Base-by-base conservation (phyloP, 2,888 invertebrate species). In the Papilio demoleus region DNA sequence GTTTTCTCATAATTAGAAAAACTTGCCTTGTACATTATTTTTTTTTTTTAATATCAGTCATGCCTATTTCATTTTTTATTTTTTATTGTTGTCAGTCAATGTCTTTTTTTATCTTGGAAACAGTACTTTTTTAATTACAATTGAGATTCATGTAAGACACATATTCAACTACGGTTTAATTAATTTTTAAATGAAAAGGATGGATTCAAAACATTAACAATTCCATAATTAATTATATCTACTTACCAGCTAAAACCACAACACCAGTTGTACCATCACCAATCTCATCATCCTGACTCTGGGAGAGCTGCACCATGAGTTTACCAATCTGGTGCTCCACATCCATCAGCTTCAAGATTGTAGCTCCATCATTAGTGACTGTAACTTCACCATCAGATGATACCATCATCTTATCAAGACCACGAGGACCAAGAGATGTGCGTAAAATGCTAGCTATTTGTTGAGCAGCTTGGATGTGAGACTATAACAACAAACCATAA, bases 241-340 rank as follows among this genome's bases (percentile, higher is more conserved):
- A 70, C 82, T 76, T 72, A 82, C 94, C 96, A 73, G 95, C 95
- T 70, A 96, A 83, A 0, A 96, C 95, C 19, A 99, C 99, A 75
- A 99, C 99, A 12, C 99, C 99, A 9, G 99, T 99, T 0, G 99
- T 99, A 60, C 99, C 99, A 93, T 99, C 99, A 45, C 99, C 99
- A 79, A 99, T 99, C 93, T 99, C 99, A 92, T 99, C 99, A 86
- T 99, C 99, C 88, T 99, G 99, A 68, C 99, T 99, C 88, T 99
- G 99, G 31, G 99, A 98, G 70, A 99, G 89, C 85, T 99, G 98
- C 27, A 99, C 99, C 95, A 99, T 96, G 62, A 99, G 93, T 87
- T 99, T 99, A 42, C 98, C 99, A 77, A 99, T 98, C 94, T 99
- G 97, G 86, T 99, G 99, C 34, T 99, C 99, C 6, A 99, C 98